Percentiles rank a stretch among this genome's conserved stretches.
phyloP scores from a whole-genome alignment of 2,888 invertebrate genomes.

The Meteorus colon region DNA sequence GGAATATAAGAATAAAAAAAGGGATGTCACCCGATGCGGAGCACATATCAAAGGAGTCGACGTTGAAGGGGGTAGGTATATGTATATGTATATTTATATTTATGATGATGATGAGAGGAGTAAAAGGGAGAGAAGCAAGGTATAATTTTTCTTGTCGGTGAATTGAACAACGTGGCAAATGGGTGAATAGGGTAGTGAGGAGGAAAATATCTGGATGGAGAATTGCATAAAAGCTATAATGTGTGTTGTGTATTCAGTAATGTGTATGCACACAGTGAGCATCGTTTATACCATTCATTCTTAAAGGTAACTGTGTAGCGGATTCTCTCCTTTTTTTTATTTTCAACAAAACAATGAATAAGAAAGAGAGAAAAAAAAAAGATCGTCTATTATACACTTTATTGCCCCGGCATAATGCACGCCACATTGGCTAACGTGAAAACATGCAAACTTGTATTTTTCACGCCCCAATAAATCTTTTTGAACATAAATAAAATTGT shows the following conservation, averaged over 20 bases:
- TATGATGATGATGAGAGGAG: background rate
- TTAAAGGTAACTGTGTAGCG: background rate
- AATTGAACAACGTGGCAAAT: conserved; percentile 3
- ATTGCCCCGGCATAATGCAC: conserved; percentile 14
- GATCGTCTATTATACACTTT: conserved; percentile 12
- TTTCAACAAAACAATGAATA: background rate
- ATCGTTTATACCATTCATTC: conserved; percentile 4
- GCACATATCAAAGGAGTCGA: conserved; percentile 29
- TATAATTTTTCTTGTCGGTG: conserved; percentile 3
- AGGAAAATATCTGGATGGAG: background rate
- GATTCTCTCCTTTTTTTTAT: background rate
- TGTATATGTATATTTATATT: background rate
- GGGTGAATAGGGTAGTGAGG: background rate
- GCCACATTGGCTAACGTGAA: conserved; percentile 15
- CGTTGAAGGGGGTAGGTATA: background rate
- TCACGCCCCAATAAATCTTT: conserved; percentile 16
- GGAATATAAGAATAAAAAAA: conserved; percentile 25
- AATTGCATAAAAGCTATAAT: background rate
- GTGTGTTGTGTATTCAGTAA: background rate
- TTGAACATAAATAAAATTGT: conserved; percentile 3
- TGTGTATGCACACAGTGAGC: background rate
- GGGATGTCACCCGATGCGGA: conserved; percentile 32
- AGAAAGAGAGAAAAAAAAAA: background rate
- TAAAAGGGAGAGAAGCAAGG: background rate
- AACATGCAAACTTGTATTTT: conserved; percentile 16